Evolutionary conservation across 1,140 invertebrate species (phyloP).

Genomic region (Camponotus pennsylvanicus): DNA sequence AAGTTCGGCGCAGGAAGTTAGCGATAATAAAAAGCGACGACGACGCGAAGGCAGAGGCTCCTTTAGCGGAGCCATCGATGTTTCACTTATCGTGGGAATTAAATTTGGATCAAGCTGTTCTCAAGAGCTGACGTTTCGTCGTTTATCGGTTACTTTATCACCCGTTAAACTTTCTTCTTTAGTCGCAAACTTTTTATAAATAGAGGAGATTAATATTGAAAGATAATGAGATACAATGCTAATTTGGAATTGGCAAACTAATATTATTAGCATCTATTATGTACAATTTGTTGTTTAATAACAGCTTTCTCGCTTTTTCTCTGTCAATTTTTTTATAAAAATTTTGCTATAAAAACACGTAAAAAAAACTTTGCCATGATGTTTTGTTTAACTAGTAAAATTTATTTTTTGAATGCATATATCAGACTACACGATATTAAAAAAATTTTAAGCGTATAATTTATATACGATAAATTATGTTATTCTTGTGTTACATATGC

Average conservation of each 20-base stretch:
- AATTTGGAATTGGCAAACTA: background rate
- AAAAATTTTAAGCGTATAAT: too few relatives aligned
- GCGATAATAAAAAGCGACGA: slow-evolving; percentile 58
- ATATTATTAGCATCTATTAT: background rate
- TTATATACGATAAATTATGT: background rate
- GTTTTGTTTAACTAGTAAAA: too few relatives aligned
- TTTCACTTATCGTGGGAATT: slow-evolving; percentile 60
- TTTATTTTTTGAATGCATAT: too few relatives aligned
- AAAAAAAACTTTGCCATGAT: too few relatives aligned
- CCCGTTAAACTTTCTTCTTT: slow-evolving; percentile 51
- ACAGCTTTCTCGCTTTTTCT: background rate
- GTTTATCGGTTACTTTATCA: slow-evolving; percentile 54
- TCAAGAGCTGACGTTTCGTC: slow-evolving; percentile 38
- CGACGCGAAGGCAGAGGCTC: slow-evolving; percentile 18
- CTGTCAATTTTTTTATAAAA: slow-evolving; percentile 5
- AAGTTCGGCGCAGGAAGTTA: slow-evolving; percentile 52
- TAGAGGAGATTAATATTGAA: slow-evolving; percentile 39
- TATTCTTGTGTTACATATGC: background rate
- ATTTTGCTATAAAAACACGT: background rate
- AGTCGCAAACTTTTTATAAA: slow-evolving; percentile 1
- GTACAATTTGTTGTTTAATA: background rate
- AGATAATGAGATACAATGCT: background rate
- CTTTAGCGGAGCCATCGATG: slow-evolving; percentile 47
- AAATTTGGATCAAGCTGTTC: slow-evolving; percentile 57
- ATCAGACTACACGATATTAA: too few relatives aligned